Conservation (phyloP, 2,113 vertebrate species). For the Callocephalon fimbriatum region DNA sequence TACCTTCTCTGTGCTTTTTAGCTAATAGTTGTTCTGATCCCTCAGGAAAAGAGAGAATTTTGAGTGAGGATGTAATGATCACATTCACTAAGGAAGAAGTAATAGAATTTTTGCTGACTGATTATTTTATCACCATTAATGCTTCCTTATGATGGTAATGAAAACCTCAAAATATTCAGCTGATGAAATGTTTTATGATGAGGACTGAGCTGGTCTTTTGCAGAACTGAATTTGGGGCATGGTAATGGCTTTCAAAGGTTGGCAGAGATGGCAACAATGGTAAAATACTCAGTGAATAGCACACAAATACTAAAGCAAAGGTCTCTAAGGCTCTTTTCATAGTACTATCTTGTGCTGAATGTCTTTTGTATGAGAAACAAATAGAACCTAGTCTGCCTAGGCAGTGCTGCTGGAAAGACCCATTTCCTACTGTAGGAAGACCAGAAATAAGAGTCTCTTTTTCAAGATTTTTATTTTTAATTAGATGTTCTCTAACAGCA, state of each 20-base stretch:
- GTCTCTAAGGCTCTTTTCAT: slow-evolving; percentile 33
- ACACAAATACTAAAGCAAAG: not conserved
- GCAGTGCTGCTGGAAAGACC: not conserved
- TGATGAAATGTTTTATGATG: slow-evolving; percentile 66
- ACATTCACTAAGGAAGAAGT: slow-evolving; percentile 62
- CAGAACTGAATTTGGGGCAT: slow-evolving; percentile 53
- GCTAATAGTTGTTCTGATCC: slow-evolving; percentile 46
- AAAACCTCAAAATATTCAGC: slow-evolving; percentile 74
- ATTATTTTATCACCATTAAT: slow-evolving; percentile 72
- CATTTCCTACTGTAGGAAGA: slow-evolving; percentile 13
- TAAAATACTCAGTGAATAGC: slow-evolving; percentile 39
- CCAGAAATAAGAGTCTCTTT: slow-evolving; percentile 12
- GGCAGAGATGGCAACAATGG: not conserved
- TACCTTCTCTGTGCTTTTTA: slow-evolving; percentile 38
- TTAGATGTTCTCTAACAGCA: slow-evolving; percentile 12
- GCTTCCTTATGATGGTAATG: slow-evolving; percentile 73
- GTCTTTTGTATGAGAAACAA: slow-evolving; percentile 42
- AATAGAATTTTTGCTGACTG: slow-evolving; percentile 81
- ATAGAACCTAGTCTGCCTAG: not conserved
- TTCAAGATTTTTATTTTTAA: slow-evolving; percentile 59
- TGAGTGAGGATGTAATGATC: slow-evolving; percentile 65
- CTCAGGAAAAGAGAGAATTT: slow-evolving; percentile 73
- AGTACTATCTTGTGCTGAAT: slow-evolving; percentile 21
- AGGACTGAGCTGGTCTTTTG: slow-evolving; percentile 54
- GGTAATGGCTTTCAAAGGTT: slow-evolving; percentile 49